Conservation (phyloP, 2,888 invertebrate genomes). For the Mongoloraphidia duomilia region DNA sequence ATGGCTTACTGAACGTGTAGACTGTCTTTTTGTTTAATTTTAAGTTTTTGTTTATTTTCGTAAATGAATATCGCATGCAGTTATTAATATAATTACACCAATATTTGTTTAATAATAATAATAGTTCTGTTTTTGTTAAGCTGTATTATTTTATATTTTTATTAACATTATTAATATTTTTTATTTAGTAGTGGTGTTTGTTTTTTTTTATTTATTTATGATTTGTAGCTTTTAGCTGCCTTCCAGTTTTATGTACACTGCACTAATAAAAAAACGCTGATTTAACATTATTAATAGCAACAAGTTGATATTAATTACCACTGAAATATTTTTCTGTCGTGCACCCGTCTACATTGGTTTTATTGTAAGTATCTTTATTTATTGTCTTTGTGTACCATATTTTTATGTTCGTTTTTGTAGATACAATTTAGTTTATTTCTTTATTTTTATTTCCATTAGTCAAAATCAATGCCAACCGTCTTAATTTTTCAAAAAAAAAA, state of each 20-base stretch:
- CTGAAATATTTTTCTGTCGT: constrained; percentile 7
- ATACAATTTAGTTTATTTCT: too few relatives aligned
- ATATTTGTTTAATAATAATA: too few relatives aligned
- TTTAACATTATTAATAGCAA: neutral
- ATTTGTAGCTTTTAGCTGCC: neutral
- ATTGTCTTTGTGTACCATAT: neutral
- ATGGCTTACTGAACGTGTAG: too few relatives aligned
- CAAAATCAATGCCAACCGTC: too few relatives aligned
- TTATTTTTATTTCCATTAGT: too few relatives aligned
- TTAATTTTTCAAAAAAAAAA: too few relatives aligned
- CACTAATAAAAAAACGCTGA: neutral
- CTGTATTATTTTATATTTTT: neutral
- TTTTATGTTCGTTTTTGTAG: too few relatives aligned
- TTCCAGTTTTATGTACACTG: neutral
- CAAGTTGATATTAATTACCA: neutral
- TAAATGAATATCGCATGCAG: too few relatives aligned
- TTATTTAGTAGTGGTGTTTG: neutral
- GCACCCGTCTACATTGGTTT: constrained; percentile 1
- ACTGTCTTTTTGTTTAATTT: too few relatives aligned
- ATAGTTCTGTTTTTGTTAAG: too few relatives aligned
- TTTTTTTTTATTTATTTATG: constrained; percentile 1
- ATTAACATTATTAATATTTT: neutral
- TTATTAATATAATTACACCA: too few relatives aligned
- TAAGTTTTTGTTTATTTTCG: too few relatives aligned
- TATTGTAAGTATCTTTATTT: constrained; percentile 2